phyloP scores from a whole-genome alignment of 2,113 vertebrate genomes.

The Cynopterus brachyotis region DNA sequence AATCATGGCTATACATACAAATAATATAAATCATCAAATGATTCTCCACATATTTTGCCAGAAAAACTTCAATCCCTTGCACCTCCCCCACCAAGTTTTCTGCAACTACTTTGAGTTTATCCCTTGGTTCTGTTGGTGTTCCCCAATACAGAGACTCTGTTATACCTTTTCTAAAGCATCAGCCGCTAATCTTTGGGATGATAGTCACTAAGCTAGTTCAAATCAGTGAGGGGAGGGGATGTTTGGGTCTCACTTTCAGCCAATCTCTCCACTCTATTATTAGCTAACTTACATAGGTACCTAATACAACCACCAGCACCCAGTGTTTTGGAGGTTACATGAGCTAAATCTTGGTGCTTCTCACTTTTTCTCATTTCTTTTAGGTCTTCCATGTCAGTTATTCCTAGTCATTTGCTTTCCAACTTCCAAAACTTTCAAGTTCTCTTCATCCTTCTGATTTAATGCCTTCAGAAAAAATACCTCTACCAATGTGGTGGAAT shows the following conservation, averaged over 20 bases:
- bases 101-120: neutral
- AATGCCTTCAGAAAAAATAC: neutral
- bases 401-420: conserved; percentile 4
- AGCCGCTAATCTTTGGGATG: neutral
- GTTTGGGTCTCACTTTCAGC: neutral
- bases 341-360: neutral
- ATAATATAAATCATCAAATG: neutral
- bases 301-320: neutral
- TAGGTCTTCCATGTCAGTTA: neutral
- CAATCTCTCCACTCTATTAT: neutral
- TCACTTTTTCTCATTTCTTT: neutral
- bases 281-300: neutral
- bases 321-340: neutral
- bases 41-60: neutral
- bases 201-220: neutral
- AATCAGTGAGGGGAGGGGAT: neutral
- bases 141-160: neutral
- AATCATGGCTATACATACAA: neutral
- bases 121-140: neutral
- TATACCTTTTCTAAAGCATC: neutral
- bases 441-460: neutral
- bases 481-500: neutral
- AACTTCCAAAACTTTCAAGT: neutral
- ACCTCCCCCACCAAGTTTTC: neutral
- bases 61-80: neutral